A percentile compares a stretch with the other conserved stretches of the same genome.
Evolutionary conservation across 2,888 invertebrate genomes (phyloP).

Genomic region (Zootermopsis nevadensis): DNA sequence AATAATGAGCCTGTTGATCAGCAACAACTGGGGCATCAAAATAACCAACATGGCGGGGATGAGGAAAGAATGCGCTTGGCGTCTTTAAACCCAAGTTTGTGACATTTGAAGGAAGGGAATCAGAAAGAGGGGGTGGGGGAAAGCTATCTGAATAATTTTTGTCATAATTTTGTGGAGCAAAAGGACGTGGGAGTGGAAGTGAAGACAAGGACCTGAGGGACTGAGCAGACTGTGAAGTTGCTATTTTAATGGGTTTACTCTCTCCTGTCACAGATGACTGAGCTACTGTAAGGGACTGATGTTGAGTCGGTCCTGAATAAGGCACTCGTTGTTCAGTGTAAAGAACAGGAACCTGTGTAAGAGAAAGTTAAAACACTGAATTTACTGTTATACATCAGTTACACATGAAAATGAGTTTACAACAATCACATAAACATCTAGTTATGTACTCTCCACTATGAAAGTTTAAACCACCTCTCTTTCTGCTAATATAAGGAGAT

Average conservation of each 20-base stretch:
- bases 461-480: too few species aligned
- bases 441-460: too few species aligned
- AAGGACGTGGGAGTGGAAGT: constrained; percentile 1
- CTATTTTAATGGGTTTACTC: constrained; percentile 12
- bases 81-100: constrained; percentile 41
- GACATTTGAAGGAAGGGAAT: constrained; percentile 24
- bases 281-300: constrained; percentile 9
- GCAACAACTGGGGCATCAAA: not conserved
- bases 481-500: too few species aligned
- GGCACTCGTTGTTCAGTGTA: constrained; percentile 22
- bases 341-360: constrained; percentile 42
- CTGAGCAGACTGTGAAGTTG: constrained; percentile 45
- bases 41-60: not conserved
- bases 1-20: not conserved
- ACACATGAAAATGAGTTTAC: too few species aligned
- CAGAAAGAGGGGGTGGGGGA: constrained; percentile 33
- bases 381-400: too few species aligned
- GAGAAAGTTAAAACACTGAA: not conserved
- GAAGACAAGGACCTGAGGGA: not conserved
- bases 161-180: constrained; percentile 40
- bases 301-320: not conserved
- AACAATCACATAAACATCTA: too few species aligned
- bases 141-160: not conserved
- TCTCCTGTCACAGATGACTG: constrained; percentile 26
- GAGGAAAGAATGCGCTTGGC: constrained; percentile 48